These are phyloP conservation scores for Tetranychus urticae DNA, from an alignment of 1,140 invertebrate species.

Conservation along the genomic window DNA sequence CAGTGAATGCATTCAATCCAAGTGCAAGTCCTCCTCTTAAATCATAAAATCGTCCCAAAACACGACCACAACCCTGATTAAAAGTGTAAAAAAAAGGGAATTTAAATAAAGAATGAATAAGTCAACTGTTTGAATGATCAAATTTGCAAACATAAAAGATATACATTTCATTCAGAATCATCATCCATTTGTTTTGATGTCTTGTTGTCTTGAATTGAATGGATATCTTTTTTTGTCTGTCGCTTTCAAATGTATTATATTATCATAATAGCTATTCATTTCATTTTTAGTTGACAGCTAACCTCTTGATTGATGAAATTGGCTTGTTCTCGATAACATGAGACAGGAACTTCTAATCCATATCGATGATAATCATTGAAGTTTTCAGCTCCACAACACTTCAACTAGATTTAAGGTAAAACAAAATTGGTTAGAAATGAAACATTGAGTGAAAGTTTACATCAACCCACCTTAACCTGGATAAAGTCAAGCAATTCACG, in stretches of 20 bases:
- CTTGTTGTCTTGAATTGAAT: background rate
- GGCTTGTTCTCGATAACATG: slow-evolving; percentile 3
- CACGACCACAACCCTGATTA: slow-evolving; percentile 8
- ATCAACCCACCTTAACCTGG: slow-evolving; percentile 8
- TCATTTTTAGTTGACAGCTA: background rate
- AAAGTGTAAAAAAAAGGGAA: background rate
- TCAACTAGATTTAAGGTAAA: background rate
- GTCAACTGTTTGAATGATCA: background rate
- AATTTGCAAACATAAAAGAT: background rate
- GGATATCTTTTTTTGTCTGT: background rate
- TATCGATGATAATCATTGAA: slow-evolving; percentile 10
- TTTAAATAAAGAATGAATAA: background rate
- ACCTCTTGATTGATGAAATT: slow-evolving; percentile 9
- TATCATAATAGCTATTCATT: background rate
- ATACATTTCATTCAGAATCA: background rate
- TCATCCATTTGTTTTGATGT: background rate
- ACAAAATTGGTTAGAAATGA: background rate
- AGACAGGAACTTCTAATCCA: slow-evolving; percentile 8
- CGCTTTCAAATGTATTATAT: background rate
- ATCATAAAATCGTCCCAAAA: slow-evolving; percentile 5
- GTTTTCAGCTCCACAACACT: slow-evolving; percentile 8
- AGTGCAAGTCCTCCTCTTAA: slow-evolving; percentile 4
- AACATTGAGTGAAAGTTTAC: no score
- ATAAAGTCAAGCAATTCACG: slow-evolving; percentile 9
- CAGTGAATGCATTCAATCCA: slow-evolving; percentile 2